These are phyloP conservation scores for Piliocolobus tephrosceles DNA, from an alignment of 2,113 vertebrate species.

Conservation along the genomic window DNA sequence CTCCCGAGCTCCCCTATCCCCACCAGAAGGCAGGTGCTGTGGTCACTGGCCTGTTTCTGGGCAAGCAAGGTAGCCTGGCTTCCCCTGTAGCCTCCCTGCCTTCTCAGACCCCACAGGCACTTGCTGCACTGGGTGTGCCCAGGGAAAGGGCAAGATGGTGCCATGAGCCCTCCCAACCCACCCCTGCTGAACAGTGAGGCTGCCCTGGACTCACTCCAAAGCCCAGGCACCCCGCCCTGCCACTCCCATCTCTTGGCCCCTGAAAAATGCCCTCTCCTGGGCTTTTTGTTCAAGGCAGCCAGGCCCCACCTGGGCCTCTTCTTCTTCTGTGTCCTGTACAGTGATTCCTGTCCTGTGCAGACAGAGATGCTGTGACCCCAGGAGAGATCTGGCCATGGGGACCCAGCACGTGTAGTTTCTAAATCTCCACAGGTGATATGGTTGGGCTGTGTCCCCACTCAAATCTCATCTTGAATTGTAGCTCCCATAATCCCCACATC, in stretches of 20 bases:
- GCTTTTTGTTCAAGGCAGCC: neutral
- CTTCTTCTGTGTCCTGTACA: neutral
- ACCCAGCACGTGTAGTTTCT: neutral
- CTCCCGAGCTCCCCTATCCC: neutral
- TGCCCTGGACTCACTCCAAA: neutral
- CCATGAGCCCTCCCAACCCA: neutral
- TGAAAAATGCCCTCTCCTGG: neutral
- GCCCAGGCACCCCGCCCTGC: neutral
- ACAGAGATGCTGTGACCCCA: neutral
- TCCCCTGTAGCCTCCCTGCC: neutral
- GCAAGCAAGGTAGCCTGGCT: neutral
- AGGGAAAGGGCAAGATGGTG: neutral
- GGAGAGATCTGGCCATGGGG: neutral
- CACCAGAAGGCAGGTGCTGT: neutral
- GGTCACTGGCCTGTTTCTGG: neutral
- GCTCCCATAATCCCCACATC: too few relatives aligned
- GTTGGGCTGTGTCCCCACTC: too few relatives aligned
- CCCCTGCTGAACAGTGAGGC: neutral
- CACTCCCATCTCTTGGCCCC: fast-evolving
- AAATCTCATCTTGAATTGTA: too few relatives aligned
- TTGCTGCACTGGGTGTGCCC: too few relatives aligned
- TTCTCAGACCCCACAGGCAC: neutral
- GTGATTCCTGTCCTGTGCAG: neutral
- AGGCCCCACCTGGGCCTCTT: neutral
- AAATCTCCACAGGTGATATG: neutral